Conservation (phyloP, 2,797 vertebrate species). For the Distichodus sexfasciatus region DNA sequence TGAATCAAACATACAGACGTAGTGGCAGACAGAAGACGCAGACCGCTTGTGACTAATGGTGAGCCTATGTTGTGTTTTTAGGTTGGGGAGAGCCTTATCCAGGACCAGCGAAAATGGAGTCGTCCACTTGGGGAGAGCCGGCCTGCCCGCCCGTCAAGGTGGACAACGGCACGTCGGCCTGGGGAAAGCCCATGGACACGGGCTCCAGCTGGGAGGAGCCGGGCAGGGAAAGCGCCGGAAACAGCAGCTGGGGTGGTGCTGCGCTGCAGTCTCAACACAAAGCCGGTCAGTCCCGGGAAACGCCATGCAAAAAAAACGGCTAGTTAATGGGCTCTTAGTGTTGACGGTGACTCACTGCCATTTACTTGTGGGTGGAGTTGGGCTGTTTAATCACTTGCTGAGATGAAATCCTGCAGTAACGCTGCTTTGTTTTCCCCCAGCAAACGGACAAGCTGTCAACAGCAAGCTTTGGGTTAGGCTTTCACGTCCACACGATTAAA, state of each 20-base stretch:
- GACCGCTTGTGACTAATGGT: background rate
- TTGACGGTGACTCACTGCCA: no score
- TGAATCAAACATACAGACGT: background rate
- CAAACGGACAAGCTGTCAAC: no score
- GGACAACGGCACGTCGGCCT: conserved; percentile 94
- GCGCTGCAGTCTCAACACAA: conserved; percentile 80
- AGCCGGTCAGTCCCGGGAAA: conserved; percentile 73
- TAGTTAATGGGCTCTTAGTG: background rate
- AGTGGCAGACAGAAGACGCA: no score
- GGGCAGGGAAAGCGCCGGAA: conserved; percentile 60
- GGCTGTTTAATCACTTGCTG: no score
- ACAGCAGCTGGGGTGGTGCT: conserved; percentile 75
- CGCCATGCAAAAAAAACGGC: background rate
- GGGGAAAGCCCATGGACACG: conserved; percentile 90
- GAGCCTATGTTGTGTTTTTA: conserved; percentile 58
- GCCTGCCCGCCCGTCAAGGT: conserved; percentile 80
- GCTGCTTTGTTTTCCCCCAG: no score
- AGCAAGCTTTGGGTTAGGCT: no score
- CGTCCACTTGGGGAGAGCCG: conserved; percentile 80
- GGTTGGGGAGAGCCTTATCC: conserved; percentile 85
- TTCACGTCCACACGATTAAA: no score
- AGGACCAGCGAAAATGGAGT: conserved; percentile 65
- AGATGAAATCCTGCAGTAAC: no score
- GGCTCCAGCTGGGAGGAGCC: conserved; percentile 84
- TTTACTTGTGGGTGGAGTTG: no score